A percentile compares a stretch with the other conserved stretches of the same genome.
Conservation (phyloP, 2,797 vertebrate species). For the Glossophaga mutica region DNA sequence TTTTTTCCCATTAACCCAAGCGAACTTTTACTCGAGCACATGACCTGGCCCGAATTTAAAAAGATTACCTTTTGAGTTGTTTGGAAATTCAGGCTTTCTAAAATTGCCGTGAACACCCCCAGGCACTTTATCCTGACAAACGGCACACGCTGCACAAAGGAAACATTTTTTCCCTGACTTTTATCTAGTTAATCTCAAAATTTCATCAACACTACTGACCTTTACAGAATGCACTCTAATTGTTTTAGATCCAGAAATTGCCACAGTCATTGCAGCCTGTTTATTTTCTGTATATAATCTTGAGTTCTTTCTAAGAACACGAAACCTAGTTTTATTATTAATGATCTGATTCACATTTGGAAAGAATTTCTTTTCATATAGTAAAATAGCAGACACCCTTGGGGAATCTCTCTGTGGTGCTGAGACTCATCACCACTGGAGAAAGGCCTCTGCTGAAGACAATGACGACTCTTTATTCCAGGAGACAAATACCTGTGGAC, state of each 20-base stretch:
- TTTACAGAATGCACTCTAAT: background rate
- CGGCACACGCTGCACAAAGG: background rate
- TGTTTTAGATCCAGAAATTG: background rate
- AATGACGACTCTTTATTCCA: background rate
- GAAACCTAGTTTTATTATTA: background rate
- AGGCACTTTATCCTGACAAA: background rate
- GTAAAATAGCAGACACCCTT: background rate
- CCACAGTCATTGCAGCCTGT: background rate
- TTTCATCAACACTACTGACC: background rate
- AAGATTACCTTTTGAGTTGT: background rate
- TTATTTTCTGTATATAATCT: background rate
- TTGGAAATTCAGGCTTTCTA: background rate
- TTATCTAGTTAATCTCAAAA: background rate
- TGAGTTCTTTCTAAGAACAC: background rate
- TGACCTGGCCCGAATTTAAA: background rate
- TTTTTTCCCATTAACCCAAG: background rate
- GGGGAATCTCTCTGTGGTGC: background rate
- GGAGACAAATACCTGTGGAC: background rate
- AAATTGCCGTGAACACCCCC: background rate
- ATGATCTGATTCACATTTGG: background rate
- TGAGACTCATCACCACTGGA: background rate
- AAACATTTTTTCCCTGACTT: background rate
- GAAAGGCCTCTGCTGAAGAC: background rate
- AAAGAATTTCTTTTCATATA: background rate
- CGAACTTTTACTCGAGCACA: background rate